phyloP scores from a whole-genome alignment of 2,797 vertebrate genomes.

The Manis javanica region DNA sequence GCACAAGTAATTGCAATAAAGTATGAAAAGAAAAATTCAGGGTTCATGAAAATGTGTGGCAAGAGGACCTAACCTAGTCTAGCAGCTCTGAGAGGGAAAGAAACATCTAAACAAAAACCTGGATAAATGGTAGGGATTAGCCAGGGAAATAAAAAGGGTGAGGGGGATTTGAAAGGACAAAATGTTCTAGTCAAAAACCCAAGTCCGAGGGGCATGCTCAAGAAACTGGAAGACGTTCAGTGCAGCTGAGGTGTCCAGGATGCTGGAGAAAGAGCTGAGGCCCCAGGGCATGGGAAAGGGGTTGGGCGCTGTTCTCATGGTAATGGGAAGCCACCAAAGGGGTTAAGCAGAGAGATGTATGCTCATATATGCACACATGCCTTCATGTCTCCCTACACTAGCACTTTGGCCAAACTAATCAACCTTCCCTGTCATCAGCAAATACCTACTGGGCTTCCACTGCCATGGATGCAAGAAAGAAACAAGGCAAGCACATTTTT shows the following conservation, averaged over 20 bases:
- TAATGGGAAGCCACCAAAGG: background rate
- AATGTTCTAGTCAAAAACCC: background rate
- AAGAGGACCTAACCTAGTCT: background rate
- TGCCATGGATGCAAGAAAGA: background rate
- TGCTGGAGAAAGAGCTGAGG: background rate
- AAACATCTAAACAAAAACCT: background rate
- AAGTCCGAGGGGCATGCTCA: background rate
- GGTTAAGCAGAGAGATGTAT: background rate
- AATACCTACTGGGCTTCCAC: background rate
- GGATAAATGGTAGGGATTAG: background rate
- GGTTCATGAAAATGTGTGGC: background rate
- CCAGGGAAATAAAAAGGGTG: background rate
- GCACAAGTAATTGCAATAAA: background rate
- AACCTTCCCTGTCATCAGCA: background rate
- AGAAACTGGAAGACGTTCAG: background rate
- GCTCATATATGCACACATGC: background rate
- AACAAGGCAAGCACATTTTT: background rate
- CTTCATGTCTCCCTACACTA: background rate
- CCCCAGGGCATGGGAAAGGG: background rate
- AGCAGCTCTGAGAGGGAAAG: background rate
- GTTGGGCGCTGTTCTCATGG: background rate
- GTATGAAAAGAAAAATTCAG: conserved; percentile 7
- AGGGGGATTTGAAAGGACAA: background rate
- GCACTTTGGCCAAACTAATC: background rate
- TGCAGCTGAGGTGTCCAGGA: background rate